These are phyloP conservation scores for Augochlora pura DNA, from an alignment of 1,140 invertebrate genomes.

Conservation along the genomic window DNA sequence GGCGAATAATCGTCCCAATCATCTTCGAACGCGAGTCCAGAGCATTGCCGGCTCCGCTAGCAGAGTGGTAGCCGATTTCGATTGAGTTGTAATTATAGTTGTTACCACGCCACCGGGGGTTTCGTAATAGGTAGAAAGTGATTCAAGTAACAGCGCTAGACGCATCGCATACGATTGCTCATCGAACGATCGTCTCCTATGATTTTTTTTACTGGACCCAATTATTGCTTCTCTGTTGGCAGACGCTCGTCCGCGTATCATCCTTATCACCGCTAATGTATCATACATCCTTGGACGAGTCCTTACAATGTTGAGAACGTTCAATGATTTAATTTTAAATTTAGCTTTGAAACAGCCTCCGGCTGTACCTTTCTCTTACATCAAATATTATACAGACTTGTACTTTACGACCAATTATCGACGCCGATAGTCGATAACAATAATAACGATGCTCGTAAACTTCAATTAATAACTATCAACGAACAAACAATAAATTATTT, in stretches of 20 bases:
- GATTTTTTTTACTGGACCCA: neutral
- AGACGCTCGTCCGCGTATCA: too few species aligned
- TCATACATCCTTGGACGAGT: neutral
- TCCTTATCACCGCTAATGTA: neutral
- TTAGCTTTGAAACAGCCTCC: too few species aligned
- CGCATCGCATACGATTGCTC: neutral
- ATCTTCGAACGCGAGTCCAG: neutral
- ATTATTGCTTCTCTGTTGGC: neutral
- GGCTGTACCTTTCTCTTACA: too few species aligned
- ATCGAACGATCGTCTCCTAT: neutral
- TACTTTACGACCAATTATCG: too few species aligned
- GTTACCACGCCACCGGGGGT: neutral
- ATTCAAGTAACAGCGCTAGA: neutral
- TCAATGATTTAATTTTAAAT: too few species aligned
- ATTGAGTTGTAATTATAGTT: neutral
- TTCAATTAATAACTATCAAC: too few species aligned
- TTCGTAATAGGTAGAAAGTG: slow-evolving; percentile 10
- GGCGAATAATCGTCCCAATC: neutral
- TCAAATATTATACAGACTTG: too few species aligned
- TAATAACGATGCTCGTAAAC: too few species aligned
- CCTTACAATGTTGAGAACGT: too few species aligned
- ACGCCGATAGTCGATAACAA: too few species aligned
- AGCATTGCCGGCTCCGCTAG: neutral
- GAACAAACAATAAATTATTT: neutral
- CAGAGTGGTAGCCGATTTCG: neutral